Evolutionary conservation across 2,113 vertebrate species (phyloP).

Genomic region (Chamaea fasciata): DNA sequence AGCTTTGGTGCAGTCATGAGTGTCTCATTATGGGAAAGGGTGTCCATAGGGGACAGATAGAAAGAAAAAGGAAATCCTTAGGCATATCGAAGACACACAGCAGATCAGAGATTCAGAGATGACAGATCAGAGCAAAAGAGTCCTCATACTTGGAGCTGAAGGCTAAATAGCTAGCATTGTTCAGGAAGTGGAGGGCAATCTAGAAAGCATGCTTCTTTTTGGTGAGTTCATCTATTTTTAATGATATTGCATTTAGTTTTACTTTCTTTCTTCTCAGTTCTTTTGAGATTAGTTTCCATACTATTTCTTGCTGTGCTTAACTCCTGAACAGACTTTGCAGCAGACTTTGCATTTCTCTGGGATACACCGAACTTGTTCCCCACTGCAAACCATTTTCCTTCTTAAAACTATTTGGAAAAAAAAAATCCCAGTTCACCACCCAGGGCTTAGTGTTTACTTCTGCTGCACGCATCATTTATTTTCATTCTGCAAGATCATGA

Average conservation of each 20-base stretch:
- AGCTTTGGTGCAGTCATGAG: slow-evolving; percentile 9
- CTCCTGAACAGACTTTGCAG: not conserved
- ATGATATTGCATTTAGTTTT: not conserved
- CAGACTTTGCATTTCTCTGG: not conserved
- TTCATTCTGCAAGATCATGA: slow-evolving; percentile 63
- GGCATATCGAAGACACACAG: not conserved
- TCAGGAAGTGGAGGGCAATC: not conserved
- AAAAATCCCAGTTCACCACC: slow-evolving; percentile 35
- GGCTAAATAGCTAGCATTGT: not conserved
- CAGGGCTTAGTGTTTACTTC: slow-evolving; percentile 58
- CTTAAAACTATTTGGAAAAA: slow-evolving; percentile 15
- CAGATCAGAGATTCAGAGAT: slow-evolving; percentile 22
- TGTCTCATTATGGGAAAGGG: slow-evolving; percentile 9
- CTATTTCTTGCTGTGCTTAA: not conserved
- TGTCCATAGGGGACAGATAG: slow-evolving; percentile 17
- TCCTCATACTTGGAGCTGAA: not conserved
- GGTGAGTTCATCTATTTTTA: not conserved
- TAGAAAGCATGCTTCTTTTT: not conserved
- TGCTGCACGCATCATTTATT: slow-evolving; percentile 62
- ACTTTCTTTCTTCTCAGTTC: not conserved
- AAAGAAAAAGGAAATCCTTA: slow-evolving; percentile 45
- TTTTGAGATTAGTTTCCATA: not conserved
- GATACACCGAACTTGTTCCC: not conserved
- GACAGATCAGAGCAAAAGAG: slow-evolving; percentile 5
- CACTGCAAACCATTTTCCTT: slow-evolving; percentile 7